phyloP scores from a whole-genome alignment of 2,113 vertebrate genomes.

The Proteles cristata region DNA sequence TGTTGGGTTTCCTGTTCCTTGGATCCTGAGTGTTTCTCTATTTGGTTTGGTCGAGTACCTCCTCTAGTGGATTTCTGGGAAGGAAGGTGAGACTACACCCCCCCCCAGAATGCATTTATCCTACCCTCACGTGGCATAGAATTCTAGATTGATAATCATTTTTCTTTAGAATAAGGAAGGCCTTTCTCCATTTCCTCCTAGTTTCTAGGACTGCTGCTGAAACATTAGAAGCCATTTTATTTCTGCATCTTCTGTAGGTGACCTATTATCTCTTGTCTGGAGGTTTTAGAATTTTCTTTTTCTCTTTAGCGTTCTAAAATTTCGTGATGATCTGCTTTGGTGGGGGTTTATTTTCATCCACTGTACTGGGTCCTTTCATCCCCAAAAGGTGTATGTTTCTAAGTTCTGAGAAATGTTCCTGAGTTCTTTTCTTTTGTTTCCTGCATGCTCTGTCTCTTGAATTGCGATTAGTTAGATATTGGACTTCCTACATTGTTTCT shows the following conservation, averaged over 20 bases:
- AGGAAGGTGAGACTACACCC: not conserved
- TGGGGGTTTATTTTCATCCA: not conserved
- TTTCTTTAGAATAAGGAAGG: not conserved
- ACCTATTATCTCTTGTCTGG: not conserved
- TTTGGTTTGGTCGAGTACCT: not conserved
- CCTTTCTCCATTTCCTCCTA: not conserved
- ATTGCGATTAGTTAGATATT: not conserved
- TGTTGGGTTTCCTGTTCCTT: not conserved
- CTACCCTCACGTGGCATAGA: not conserved
- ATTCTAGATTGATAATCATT: not conserved
- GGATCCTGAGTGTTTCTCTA: not conserved
- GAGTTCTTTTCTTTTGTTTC: conserved; percentile 13
- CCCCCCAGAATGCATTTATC: not conserved
- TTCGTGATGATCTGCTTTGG: not conserved
- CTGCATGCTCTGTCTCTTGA: not conserved
- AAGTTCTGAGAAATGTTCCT: not conserved
- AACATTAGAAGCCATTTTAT: not conserved
- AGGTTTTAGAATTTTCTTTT: not conserved
- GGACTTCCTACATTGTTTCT: not conserved
- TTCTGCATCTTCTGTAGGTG: not conserved
- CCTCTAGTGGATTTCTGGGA: not conserved
- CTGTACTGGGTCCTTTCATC: not conserved
- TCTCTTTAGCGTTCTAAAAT: not conserved
- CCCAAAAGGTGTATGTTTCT: not conserved
- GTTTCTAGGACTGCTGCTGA: not conserved